phyloP scores from a whole-genome alignment of 2,888 invertebrate species.

The Scrobipalpa costella region DNA sequence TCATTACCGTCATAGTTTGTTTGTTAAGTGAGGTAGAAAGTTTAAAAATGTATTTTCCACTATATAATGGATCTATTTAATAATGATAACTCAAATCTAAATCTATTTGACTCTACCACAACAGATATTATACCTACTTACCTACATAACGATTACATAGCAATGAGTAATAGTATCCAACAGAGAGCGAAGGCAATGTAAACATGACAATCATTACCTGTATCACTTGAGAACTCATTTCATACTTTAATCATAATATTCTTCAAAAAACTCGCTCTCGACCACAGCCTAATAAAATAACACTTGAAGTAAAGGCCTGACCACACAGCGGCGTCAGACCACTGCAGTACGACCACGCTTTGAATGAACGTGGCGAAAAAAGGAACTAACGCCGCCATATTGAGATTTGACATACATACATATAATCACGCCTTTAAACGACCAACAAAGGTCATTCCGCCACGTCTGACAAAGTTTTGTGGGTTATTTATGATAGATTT shows the following conservation, averaged over 20 bases:
- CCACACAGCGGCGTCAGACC: conserved; percentile 50
- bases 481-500: too few relatives aligned
- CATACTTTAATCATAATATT: conserved; percentile 20
- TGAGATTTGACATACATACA: too few relatives aligned
- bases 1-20: not conserved
- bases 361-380: too few relatives aligned
- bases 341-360: too few relatives aligned
- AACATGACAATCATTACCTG: conserved; percentile 26
- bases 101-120: not conserved
- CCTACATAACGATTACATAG: not conserved
- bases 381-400: too few relatives aligned
- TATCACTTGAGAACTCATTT: conserved; percentile 27
- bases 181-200: conserved; percentile 1
- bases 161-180: not conserved
- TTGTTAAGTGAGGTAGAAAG: too few relatives aligned
- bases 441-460: too few relatives aligned
- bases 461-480: too few relatives aligned
- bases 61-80: too few relatives aligned
- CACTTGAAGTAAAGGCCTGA: conserved; percentile 43
- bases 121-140: not conserved
- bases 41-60: too few relatives aligned
- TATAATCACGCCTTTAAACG: too few relatives aligned
- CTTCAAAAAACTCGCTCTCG: conserved; percentile 32
- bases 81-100: too few relatives aligned
- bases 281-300: conserved; percentile 61